A percentile compares a stretch with the other conserved stretches of the same genome.
Evolutionary conservation across 37 sponge, comb jelly and placozoan species (phyloP).

Genomic region (Spongia lamella): DNA sequence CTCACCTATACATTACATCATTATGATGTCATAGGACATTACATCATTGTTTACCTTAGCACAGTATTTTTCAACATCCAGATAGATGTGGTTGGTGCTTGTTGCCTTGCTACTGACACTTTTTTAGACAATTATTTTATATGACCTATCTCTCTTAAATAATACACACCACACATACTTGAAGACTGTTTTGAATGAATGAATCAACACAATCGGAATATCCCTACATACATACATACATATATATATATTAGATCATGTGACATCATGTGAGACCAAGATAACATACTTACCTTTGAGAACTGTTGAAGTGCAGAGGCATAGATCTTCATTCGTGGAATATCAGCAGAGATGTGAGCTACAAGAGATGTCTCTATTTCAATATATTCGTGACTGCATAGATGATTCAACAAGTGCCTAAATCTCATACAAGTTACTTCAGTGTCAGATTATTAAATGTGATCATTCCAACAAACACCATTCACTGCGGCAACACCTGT

Average conservation of each 20-base stretch:
- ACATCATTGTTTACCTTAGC: slow-evolving; percentile 34
- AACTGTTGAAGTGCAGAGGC: slow-evolving; percentile 64
- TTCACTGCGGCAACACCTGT: too few relatives aligned
- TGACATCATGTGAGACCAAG: background rate
- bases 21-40: too few relatives aligned
- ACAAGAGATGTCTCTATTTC: too few relatives aligned
- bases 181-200: slow-evolving; percentile 54
- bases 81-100: slow-evolving; percentile 36
- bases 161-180: too few relatives aligned
- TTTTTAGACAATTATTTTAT: too few relatives aligned
- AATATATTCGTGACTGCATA: too few relatives aligned
- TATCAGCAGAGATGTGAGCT: slow-evolving; percentile 47
- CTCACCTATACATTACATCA: too few relatives aligned
- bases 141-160: too few relatives aligned
- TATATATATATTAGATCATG: background rate
- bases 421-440: too few relatives aligned
- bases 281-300: slow-evolving; percentile 16
- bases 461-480: slow-evolving; percentile 89
- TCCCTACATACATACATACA: too few relatives aligned
- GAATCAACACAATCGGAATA: slow-evolving; percentile 29
- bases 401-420: too few relatives aligned
- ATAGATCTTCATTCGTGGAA: slow-evolving; percentile 68
- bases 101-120: background rate
- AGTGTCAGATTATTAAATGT: too few relatives aligned
- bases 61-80: slow-evolving; percentile 33